Base-by-base conservation (phyloP, 2,797 vertebrate genomes). In the Erithacus rubecula region DNA sequence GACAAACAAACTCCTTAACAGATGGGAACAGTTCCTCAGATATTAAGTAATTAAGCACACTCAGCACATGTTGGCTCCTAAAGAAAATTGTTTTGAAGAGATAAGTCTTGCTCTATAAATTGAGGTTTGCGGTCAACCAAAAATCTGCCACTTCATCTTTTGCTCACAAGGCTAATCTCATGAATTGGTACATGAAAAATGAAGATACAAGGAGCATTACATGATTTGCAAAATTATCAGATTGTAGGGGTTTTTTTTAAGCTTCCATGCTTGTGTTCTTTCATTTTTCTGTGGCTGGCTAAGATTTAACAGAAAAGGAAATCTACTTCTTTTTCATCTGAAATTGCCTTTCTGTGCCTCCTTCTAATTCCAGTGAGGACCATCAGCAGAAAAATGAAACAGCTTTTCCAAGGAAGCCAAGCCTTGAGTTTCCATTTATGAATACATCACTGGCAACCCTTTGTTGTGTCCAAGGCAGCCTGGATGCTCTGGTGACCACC, bases 81-180 rank as follows among this genome's bases (percentile, higher is more conserved):
- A 82, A 39, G 67, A 91, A 94, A 87, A 67, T 65, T 47, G 67
- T 82, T 92, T 83, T 77, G 77, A 89, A 77, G 58, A 88, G 94
- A 90, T 90, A 96, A 97, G 75, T 93, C 18, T 53, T 44, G 76
- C 69, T 88, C 68, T 67, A 93, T 92, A 95, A 96, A 97, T 69
- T 79, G 70, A 94, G 51, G 85, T 72, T 63, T 90, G 65, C 1
- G 2, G 68, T 89, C 87, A 94, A 94, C 81, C 84, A 91, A 93
- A 96, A 96, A 89, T 76, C 70, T 89, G 71, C 59, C 53, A 46
- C 77, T 94, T 81, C 91, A 95, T 93, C 94, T 97, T 95, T 59
- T 94, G 58, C 52, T 89, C 68, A 53, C 62, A 89, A 92, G 83
- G 80, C 83, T 91, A 92, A 89, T 95, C 95, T 94, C 93, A 87